phyloP scores from a whole-genome alignment of 2,888 invertebrate genomes.

The Molorchus minor region DNA sequence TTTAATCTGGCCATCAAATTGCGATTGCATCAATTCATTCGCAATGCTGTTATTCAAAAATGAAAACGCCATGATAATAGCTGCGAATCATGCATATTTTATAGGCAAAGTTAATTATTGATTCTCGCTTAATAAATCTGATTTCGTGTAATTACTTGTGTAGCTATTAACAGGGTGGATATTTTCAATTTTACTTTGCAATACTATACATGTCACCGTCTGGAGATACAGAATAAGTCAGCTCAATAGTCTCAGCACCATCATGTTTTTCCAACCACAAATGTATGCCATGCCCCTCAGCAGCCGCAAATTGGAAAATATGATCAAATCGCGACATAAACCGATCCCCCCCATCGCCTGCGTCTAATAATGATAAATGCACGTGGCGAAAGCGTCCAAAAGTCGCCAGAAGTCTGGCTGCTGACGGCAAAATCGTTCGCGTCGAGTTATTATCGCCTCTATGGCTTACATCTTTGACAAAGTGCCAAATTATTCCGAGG shows the following conservation, averaged over 20 bases:
- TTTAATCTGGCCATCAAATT: constrained; percentile 58
- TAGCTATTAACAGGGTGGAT: no score
- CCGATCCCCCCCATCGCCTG: constrained; percentile 37
- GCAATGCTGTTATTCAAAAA: constrained; percentile 51
- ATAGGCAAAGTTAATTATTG: constrained; percentile 43
- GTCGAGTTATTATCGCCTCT: constrained; percentile 23
- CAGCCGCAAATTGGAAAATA: constrained; percentile 48
- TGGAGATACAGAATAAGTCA: no score
- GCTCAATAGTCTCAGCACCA: no score
- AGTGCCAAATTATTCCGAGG: constrained; percentile 52
- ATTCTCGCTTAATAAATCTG: constrained; percentile 44
- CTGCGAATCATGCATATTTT: constrained; percentile 51
- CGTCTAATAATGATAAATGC: constrained; percentile 45
- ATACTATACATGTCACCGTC: no score
- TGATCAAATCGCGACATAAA: constrained; percentile 42
- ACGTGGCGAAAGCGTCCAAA: constrained; percentile 20
- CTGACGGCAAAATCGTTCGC: constrained; percentile 3
- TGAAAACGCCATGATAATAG: constrained; percentile 51
- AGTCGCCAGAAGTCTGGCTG: constrained; percentile 28
- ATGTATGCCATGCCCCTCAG: constrained; percentile 35
- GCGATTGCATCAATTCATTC: constrained; percentile 58
- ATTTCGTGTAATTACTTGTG: neutral
- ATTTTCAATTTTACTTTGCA: no score
- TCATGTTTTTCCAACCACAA: neutral
- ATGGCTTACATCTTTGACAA: constrained; percentile 48